Conservation (phyloP, 2,113 vertebrate species). For the Phylloscopus trochilus region DNA sequence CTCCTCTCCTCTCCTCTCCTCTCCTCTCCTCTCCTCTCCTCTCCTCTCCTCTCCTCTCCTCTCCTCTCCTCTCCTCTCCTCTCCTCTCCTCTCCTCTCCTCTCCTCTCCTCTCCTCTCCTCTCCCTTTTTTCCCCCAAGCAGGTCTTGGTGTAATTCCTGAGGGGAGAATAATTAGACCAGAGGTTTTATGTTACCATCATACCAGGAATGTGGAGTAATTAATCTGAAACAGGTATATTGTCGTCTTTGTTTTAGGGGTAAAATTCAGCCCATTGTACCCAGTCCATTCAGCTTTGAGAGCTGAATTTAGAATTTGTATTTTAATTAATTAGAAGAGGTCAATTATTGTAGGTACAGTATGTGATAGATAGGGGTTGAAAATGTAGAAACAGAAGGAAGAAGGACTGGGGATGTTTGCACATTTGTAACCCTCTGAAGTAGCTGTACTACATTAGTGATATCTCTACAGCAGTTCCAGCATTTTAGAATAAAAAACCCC, state of each 20-base stretch:
- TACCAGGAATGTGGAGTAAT: background rate
- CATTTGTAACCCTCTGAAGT: background rate
- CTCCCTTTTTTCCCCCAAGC: background rate
- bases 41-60: too few relatives aligned
- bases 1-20: too few relatives aligned
- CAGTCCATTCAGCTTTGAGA: background rate
- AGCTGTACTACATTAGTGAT: background rate
- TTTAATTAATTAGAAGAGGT: background rate
- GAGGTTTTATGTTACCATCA: background rate
- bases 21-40: too few relatives aligned
- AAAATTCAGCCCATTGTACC: background rate
- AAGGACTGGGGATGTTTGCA: background rate
- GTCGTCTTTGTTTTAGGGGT: background rate
- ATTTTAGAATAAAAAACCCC: background rate
- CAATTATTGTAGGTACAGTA: background rate
- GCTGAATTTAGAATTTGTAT: background rate
- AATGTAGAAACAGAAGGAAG: background rate
- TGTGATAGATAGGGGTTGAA: background rate
- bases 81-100: too few relatives aligned
- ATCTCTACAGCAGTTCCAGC: conserved; percentile 14
- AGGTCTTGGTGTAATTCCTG: background rate
- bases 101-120: too few relatives aligned
- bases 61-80: too few relatives aligned
- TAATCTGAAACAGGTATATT: background rate
- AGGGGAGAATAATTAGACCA: background rate